Percentiles rank a stretch among this genome's conserved stretches.
Conservation (phyloP, 1,140 invertebrate species). For the Thaumatotibia leucotreta region DNA sequence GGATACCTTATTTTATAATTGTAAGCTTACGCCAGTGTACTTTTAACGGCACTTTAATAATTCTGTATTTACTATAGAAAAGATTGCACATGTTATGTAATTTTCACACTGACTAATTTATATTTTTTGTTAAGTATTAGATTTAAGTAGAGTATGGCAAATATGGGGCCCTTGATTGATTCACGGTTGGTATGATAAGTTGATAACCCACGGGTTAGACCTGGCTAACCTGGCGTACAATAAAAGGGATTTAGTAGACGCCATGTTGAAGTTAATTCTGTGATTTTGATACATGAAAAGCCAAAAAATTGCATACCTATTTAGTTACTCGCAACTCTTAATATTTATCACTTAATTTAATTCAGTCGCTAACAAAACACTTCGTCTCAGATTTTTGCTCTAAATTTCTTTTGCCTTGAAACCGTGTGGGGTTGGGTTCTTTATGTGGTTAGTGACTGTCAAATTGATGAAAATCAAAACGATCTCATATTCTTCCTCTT, state of each 20-base stretch:
- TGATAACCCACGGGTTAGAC: background rate
- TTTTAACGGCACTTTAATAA: constrained; percentile 41
- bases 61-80: constrained; percentile 51
- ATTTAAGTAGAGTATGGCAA: constrained; percentile 55
- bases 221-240: constrained; percentile 12
- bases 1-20: background rate
- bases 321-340: constrained; percentile 33
- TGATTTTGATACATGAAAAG: constrained; percentile 66
- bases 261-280: constrained; percentile 58
- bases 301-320: constrained; percentile 61
- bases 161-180: constrained; percentile 30
- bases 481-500: constrained; percentile 69
- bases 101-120: constrained; percentile 69
- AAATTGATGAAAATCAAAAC: constrained; percentile 36
- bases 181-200: background rate
- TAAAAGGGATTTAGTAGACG: constrained; percentile 28
- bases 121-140: constrained; percentile 70
- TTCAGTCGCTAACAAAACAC: background rate
- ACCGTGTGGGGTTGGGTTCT: background rate
- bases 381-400: constrained; percentile 21
- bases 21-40: constrained; percentile 38
- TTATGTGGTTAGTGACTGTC: constrained; percentile 16
- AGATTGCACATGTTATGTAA: constrained; percentile 71
- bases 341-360: constrained; percentile 21
- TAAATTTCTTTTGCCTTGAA: background rate